These are phyloP conservation scores for Xiphorhynchus elegans DNA, from an alignment of 2,113 vertebrate species.

Conservation along the genomic window DNA sequence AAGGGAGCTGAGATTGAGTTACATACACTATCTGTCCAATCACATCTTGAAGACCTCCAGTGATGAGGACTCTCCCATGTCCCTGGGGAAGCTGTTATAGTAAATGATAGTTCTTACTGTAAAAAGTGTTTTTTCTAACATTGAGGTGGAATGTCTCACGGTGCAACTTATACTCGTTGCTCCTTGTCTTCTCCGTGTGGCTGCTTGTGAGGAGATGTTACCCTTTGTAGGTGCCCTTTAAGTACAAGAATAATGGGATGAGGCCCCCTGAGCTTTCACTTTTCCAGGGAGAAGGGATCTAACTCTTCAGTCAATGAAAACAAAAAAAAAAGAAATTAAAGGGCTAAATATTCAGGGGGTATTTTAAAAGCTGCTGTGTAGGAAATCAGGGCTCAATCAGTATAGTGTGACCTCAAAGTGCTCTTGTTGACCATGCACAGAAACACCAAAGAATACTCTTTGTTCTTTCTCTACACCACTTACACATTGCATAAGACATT, in stretches of 20 bases:
- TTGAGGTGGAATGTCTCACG: background rate
- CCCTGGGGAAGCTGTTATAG: background rate
- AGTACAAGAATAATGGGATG: background rate
- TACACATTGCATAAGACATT: background rate
- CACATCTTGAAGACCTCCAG: background rate
- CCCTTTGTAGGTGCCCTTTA: background rate
- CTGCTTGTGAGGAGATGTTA: background rate
- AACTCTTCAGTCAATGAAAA: background rate
- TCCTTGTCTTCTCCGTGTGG: background rate
- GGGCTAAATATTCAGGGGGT: background rate
- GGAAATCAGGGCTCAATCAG: background rate
- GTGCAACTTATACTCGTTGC: rapidly evolving
- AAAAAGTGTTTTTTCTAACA: background rate
- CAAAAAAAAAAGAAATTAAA: background rate
- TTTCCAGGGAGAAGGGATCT: background rate
- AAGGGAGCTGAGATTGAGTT: background rate
- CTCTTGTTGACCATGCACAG: background rate
- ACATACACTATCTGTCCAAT: background rate
- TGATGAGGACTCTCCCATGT: background rate
- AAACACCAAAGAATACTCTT: background rate
- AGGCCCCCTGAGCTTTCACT: background rate
- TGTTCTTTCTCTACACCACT: background rate
- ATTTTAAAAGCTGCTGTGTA: background rate
- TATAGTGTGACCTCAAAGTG: background rate
- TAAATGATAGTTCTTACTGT: background rate